Evolutionary conservation across 2,888 invertebrate species (phyloP).

Genomic region (Tenthredo notha): DNA sequence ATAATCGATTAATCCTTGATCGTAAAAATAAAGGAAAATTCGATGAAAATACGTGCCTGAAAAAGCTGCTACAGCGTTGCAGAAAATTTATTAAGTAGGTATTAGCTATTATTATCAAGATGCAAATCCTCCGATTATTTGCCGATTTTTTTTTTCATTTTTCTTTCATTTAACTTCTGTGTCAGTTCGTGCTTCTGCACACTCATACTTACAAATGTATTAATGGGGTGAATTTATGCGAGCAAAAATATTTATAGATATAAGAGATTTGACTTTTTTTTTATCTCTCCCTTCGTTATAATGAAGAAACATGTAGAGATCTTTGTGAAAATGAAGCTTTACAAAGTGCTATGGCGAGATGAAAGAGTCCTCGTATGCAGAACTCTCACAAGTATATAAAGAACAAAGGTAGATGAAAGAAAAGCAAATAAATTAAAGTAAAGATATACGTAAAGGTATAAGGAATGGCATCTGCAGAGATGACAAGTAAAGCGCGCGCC

Average conservation of each 20-base stretch:
- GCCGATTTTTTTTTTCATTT: no score
- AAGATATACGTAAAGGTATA: background rate
- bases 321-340: background rate
- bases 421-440: background rate
- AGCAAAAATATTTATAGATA: background rate
- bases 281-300: background rate
- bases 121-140: no score
- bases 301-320: background rate
- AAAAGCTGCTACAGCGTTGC: background rate
- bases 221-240: background rate
- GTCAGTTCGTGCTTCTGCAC: background rate
- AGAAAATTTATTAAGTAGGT: no score
- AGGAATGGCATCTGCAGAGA: background rate
- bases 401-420: background rate
- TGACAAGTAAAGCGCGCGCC: slow-evolving; percentile 46
- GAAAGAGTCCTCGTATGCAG: slow-evolving; percentile 18
- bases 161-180: background rate
- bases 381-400: background rate
- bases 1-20: slow-evolving; percentile 35
- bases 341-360: background rate
- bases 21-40: background rate
- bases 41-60: background rate
- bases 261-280: background rate
- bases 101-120: no score
- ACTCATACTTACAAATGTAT: background rate